Evolutionary conservation across 2,888 invertebrate species (phyloP).

Genomic region (Drosophila fulvimacula): DNA sequence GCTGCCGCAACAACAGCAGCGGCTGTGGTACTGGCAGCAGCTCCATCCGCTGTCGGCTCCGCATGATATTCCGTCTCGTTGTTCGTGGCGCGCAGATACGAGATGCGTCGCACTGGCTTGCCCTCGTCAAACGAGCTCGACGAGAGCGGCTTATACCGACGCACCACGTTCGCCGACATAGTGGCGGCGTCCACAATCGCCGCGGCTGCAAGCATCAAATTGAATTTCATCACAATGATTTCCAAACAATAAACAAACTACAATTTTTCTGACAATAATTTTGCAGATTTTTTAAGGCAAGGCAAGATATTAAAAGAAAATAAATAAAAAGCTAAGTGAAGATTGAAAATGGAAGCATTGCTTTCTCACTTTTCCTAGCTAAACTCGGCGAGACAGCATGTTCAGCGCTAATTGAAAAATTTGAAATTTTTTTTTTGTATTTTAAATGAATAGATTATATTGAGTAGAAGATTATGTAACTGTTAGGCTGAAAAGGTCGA

Average conservation of each 20-base stretch:
- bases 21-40: constrained; percentile 38
- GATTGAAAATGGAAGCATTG: too few species aligned
- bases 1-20: constrained; percentile 19
- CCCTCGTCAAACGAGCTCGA: constrained; percentile 91
- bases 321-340: too few species aligned
- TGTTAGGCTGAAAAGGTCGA: too few species aligned
- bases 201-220: constrained; percentile 41
- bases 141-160: constrained; percentile 83
- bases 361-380: too few species aligned
- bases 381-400: too few species aligned
- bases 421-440: too few species aligned
- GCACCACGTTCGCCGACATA: constrained; percentile 68
- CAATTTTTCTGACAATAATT: neutral
- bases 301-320: neutral
- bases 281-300: neutral
- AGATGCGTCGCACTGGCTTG: constrained; percentile 93
- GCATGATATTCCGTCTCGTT: constrained; percentile 89
- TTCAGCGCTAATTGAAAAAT: too few species aligned
- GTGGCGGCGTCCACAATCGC: constrained; percentile 44
- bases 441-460: too few species aligned
- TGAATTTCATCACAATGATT: neutral
- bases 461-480: too few species aligned
- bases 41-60: constrained; percentile 57
- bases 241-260: too few species aligned
- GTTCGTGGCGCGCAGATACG: constrained; percentile 96